A percentile compares a stretch with the other conserved stretches of the same genome.
Conservation (phyloP, 2,797 vertebrate species). For the Mareca penelope region DNA sequence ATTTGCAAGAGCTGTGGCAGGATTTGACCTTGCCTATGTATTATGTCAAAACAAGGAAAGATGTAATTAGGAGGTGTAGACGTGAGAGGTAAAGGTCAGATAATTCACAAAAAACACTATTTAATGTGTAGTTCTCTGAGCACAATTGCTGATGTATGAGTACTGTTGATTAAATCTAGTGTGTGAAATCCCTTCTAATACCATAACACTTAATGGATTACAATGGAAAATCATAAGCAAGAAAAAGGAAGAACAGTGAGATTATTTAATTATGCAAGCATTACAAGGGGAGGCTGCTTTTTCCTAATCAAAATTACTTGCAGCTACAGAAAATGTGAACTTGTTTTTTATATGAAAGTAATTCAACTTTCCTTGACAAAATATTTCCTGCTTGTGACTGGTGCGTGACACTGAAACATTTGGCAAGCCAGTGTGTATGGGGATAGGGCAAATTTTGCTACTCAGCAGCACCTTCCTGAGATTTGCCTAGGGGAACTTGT, state of each 20-base stretch:
- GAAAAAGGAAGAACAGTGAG: conserved; percentile 20
- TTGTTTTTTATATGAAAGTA: not conserved
- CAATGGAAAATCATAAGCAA: conserved; percentile 21
- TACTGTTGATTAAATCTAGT: conserved; percentile 51
- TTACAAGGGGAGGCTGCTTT: not conserved
- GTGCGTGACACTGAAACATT: not conserved
- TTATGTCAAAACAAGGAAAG: conserved; percentile 25
- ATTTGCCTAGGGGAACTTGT: not conserved
- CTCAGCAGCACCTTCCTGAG: not conserved
- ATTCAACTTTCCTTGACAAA: not conserved
- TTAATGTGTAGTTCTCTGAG: not conserved
- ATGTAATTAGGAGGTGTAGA: conserved; percentile 31
- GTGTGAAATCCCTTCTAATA: conserved; percentile 41
- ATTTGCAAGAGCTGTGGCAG: conserved; percentile 10
- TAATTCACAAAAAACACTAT: not conserved
- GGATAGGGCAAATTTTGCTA: not conserved
- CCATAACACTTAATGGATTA: conserved; percentile 47
- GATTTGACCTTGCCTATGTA: conserved; percentile 41
- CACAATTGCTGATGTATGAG: conserved; percentile 37
- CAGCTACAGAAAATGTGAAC: not conserved
- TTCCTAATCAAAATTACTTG: conserved; percentile 5
- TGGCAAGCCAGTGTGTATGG: not conserved
- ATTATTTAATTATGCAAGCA: conserved; percentile 40
- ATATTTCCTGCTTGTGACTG: not conserved
- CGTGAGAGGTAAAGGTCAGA: conserved; percentile 48